Conservation (phyloP, 2,113 vertebrate genomes). For the Saguinus imperator region DNA sequence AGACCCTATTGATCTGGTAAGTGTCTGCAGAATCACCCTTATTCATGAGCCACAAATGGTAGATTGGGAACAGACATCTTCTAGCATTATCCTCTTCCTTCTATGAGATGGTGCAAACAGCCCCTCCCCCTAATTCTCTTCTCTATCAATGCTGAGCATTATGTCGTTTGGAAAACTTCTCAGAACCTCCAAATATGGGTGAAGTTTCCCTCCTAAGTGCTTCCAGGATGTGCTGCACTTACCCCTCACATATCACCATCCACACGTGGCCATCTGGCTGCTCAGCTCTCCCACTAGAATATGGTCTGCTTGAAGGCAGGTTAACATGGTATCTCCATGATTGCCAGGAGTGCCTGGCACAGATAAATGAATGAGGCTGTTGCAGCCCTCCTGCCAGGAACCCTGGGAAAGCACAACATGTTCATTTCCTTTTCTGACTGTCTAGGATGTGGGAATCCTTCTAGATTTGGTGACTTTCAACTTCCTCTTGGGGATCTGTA, state of each 20-base stretch:
- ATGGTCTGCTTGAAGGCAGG: not conserved
- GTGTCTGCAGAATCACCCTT: not conserved
- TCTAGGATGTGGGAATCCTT: not conserved
- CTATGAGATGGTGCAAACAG: not conserved
- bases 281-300: not conserved
- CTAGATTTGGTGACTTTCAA: not conserved
- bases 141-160: not conserved
- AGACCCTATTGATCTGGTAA: not conserved
- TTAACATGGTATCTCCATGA: not conserved
- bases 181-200: not conserved
- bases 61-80: not conserved
- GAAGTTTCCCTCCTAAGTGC: not conserved
- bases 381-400: no score
- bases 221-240: not conserved
- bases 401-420: not conserved
- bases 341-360: not conserved
- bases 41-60: not conserved
- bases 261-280: not conserved
- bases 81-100: not conserved
- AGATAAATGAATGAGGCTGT: no score
- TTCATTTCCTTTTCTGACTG: not conserved
- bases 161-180: not conserved
- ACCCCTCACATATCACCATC: not conserved
- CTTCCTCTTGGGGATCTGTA: not conserved
- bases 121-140: not conserved